phyloP scores from a whole-genome alignment of 2,797 vertebrate species.

The Falco berigora region DNA sequence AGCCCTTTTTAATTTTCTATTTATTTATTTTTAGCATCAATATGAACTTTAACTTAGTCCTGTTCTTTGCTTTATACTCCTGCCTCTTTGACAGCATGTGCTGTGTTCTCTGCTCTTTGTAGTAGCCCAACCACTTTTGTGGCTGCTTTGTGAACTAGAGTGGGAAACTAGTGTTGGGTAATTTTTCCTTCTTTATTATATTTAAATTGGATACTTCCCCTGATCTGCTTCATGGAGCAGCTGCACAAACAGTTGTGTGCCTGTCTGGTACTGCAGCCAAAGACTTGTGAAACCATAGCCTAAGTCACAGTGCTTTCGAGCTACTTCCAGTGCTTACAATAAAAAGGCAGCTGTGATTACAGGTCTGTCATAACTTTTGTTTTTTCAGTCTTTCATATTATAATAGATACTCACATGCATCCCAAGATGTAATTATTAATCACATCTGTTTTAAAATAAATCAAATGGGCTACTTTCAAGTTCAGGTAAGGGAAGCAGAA shows the following conservation, averaged over 20 bases:
- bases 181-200: not conserved
- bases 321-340: not conserved
- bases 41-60: not conserved
- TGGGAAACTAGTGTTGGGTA: not conserved
- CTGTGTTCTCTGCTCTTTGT: not conserved
- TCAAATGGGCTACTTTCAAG: not conserved
- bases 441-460: not conserved
- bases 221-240: not conserved
- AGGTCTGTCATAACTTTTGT: not conserved
- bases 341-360: not conserved
- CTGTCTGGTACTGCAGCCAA: not conserved
- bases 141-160: not conserved
- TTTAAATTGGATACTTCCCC: constrained; percentile 13
- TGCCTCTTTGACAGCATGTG: not conserved
- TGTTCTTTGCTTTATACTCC: not conserved
- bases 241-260: constrained; percentile 13
- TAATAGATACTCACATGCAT: not conserved
- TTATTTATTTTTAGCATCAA: not conserved
- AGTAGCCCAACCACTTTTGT: not conserved
- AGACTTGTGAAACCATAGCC: not conserved
- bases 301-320: not conserved
- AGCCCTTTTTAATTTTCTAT: not conserved
- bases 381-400: not conserved
- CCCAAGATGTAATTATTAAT: not conserved
- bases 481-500: not conserved